A percentile compares a stretch with the other conserved stretches of the same genome.
Conservation (phyloP, 2,113 vertebrate species). For the Climacteris rufus region DNA sequence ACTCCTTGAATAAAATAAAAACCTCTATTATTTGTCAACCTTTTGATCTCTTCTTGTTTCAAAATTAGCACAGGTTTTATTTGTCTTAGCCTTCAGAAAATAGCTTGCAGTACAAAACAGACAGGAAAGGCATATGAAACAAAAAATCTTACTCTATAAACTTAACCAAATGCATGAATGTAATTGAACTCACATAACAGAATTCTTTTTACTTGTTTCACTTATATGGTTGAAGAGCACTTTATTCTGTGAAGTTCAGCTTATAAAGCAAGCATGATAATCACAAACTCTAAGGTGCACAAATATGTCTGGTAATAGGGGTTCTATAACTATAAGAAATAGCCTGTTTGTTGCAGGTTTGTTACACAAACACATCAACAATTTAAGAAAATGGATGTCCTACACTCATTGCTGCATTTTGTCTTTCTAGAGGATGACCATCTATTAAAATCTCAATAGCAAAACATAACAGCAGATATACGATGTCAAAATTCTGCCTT, state of each 20-base stretch:
- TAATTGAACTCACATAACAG: not conserved
- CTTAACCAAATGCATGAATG: not conserved
- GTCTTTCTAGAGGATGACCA: not conserved
- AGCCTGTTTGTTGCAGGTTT: not conserved
- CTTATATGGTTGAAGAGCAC: not conserved
- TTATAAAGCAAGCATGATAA: not conserved
- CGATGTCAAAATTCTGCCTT: not conserved
- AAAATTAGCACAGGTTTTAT: not conserved
- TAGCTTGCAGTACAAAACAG: not conserved
- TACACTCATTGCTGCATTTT: not conserved
- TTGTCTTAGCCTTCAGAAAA: not conserved
- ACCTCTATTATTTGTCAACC: not conserved
- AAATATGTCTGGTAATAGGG: not conserved
- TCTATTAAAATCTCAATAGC: not conserved
- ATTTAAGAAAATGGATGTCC: not conserved
- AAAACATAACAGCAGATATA: not conserved
- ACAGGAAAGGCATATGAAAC: not conserved
- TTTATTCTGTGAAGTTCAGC: not conserved
- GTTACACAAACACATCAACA: not conserved
- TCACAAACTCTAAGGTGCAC: not conserved
- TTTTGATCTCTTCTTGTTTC: not conserved
- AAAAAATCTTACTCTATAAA: not conserved
- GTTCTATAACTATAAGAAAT: not conserved
- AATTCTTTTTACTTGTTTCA: not conserved
- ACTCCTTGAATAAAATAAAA: not conserved